Conservation (phyloP, 2,113 vertebrate genomes). For the Nycticryphes semicollaris region DNA sequence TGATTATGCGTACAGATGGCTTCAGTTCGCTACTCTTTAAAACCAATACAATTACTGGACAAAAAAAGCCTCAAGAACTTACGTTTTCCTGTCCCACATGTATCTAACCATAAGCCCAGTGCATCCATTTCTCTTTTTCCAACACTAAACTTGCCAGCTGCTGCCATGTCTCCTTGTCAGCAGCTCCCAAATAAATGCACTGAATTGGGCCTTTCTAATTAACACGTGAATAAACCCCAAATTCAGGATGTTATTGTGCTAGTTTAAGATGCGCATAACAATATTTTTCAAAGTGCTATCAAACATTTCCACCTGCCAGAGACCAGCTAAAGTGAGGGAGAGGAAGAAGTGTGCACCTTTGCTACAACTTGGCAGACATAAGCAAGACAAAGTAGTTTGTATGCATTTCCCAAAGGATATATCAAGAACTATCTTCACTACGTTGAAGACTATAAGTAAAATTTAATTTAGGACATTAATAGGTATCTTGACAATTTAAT, state of each 20-base stretch:
- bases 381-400: not conserved
- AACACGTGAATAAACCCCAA: not conserved
- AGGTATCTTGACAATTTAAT: conserved; percentile 9
- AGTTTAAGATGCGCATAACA: not conserved
- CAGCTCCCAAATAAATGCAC: not conserved
- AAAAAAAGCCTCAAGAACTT: not conserved
- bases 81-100: not conserved
- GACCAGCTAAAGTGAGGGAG: not conserved
- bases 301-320: not conserved
- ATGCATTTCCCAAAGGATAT: not conserved
- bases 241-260: not conserved
- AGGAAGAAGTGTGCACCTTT: not conserved
- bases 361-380: not conserved
- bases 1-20: not conserved
- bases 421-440: not conserved
- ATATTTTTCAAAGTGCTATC: not conserved
- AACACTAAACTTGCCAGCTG: not conserved
- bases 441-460: not conserved
- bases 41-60: not conserved
- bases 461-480: conserved; percentile 23
- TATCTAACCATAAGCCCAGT: not conserved
- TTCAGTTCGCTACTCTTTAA: not conserved
- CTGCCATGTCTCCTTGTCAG: not conserved
- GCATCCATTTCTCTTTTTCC: not conserved
- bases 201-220: not conserved